Evolutionary conservation across 1,140 invertebrate genomes (phyloP), one percentile per base, ranked within the genome.

Genomic region (Antheraea pernyi): DNA sequence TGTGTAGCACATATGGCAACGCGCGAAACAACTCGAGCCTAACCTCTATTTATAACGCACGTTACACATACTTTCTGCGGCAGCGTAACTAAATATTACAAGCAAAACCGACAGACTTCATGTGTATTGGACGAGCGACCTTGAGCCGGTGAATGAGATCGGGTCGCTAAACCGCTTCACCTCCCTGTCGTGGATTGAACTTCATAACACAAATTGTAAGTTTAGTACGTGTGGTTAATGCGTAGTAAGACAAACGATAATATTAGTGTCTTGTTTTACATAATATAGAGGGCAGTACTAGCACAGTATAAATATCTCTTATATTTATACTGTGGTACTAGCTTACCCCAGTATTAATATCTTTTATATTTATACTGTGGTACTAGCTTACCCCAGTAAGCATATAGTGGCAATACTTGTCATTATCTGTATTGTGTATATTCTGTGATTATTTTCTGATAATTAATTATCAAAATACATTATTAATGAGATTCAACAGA

Each of bases 21-120:
- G 76, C 70, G 65, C 78, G 79, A 78, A 82, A 84, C 83, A 79
- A 82, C 78, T 81, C 82, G 73, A 85, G 76, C 75, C 81, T 81
- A 81, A 83, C 74, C 73, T 81, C 88, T 91, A 89, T 91, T 89
- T 88, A 87, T 91, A 91, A 73, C 82, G 62, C 72, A 75, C 60
- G 70, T 59, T 69, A 79, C 75, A 84, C 83, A 83, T 80, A 81
- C 77, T 76, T 81, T 84, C 80, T 73, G 80, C 71, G 80, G 77
- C 77, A 75, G 70, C 79, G 80, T 80, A 83, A 87, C 80, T 86
- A 77, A 89, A 88, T 86, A 88, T 83, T 86, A 80, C 81, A 87
- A 82, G 83, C 82, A 81, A 83, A 85, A 81, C 77, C 75, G 81
- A 85, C 79, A 72, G 71, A 72, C 69, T 76, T 75, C 74, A 79